Percentiles rank a stretch among this genome's conserved stretches.
phyloP scores from a whole-genome alignment of 2,113 vertebrate genomes.

The Varanus komodoensis region DNA sequence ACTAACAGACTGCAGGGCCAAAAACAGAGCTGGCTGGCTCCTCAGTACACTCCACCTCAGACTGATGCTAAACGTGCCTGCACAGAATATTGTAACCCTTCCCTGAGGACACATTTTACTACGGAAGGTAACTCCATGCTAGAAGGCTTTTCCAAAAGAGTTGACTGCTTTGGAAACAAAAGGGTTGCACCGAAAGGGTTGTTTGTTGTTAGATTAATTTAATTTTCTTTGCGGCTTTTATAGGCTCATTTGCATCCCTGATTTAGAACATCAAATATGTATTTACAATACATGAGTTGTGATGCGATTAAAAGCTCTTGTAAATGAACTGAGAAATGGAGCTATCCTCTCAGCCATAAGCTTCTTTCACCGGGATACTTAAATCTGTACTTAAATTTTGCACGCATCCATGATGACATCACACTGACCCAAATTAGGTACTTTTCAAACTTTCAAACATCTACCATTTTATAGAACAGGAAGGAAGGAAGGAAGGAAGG shows the following conservation, averaged over 20 bases:
- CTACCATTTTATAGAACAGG: not conserved
- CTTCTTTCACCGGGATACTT: not conserved
- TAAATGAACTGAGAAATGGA: not conserved
- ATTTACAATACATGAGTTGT: not conserved
- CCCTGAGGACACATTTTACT: not conserved
- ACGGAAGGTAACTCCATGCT: not conserved
- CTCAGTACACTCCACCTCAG: not conserved
- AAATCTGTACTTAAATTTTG: not conserved
- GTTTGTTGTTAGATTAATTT: constrained; percentile 1
- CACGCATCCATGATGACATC: not conserved
- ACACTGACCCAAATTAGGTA: not conserved
- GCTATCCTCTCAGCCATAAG: not conserved
- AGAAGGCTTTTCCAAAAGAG: not conserved
- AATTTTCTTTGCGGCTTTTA: constrained; percentile 11
- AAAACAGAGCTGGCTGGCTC: not conserved
- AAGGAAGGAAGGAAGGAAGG: not conserved
- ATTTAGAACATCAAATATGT: not conserved
- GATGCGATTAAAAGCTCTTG: not conserved
- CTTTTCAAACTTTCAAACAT: not conserved
- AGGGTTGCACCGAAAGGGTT: not conserved
- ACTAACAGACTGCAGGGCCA: not conserved
- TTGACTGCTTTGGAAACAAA: not conserved
- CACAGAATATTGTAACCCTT: not conserved
- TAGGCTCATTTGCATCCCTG: not conserved
- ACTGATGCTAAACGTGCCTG: no score